Base-by-base conservation (phyloP, 2,797 vertebrate species). In the Pangasius larnaudii region DNA sequence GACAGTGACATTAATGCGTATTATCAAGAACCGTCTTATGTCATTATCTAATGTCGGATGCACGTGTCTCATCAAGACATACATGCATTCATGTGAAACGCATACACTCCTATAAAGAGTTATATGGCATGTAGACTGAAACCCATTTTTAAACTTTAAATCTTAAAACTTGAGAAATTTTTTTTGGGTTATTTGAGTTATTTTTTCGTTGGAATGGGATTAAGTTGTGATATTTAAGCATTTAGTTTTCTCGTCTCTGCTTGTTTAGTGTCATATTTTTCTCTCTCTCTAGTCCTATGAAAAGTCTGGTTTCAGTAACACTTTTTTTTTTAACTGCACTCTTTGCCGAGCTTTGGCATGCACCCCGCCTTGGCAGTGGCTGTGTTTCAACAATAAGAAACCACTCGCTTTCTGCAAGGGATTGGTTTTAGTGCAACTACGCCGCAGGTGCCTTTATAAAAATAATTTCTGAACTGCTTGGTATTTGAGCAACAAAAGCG, bases 381-480 rank as follows among this genome's bases (percentile, higher is more conserved):
- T 33, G 33, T 1, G 72, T 71, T 88, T 90, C 88, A 90, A 85
- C 72, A 84, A 88, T 85, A 91, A 86, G 82, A 84, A 84, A 84
- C 82, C 82, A 53, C 82, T 69, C 14, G 46, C 63, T 69, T 84
- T 53, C 63, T 85, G 71, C 22, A 42, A 81, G 58, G 56, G 81
- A 71, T 83, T 89, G 89, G 78, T 85, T 91, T 84, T 80, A 88
- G 84, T 81, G 36, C 53, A 22, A 69, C 85, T 88, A 75, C 30
- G 19, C 79, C 89, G 59, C 85, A 75, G 85, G 85, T 90, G 80
- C 42, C 85, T 81, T 84, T 85, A 65, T 89, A 85, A 87, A 90
- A 89, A 80, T 42, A 80, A 88, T 77, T 88, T 87, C 59, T 80
- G 79, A 89, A 85, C 63, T 67, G 85, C 36, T 46, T 63, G 58